These are phyloP conservation scores for Pseudopipra pipra DNA, from an alignment of 2,113 vertebrate species.

Conservation along the genomic window DNA sequence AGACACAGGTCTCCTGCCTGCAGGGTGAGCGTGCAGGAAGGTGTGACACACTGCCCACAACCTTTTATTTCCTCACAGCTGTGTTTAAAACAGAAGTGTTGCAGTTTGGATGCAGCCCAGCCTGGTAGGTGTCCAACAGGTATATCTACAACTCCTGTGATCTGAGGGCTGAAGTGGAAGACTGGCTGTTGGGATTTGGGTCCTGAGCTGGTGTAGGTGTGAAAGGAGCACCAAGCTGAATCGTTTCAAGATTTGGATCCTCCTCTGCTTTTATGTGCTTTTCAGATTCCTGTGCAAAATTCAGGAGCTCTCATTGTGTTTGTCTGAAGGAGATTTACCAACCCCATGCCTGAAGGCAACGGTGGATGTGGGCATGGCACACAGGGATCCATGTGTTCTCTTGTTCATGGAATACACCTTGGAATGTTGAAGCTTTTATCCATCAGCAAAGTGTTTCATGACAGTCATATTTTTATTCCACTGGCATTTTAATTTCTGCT, in stretches of 20 bases:
- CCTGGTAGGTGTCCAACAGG: background rate
- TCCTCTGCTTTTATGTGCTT: background rate
- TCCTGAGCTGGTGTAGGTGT: background rate
- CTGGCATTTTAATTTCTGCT: background rate
- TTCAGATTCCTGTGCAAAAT: background rate
- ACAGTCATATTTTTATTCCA: background rate
- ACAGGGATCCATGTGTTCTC: background rate
- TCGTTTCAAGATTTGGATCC: background rate
- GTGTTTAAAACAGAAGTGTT: background rate
- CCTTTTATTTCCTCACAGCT: background rate
- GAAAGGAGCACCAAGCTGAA: background rate
- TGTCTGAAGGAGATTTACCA: background rate
- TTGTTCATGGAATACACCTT: rapidly evolving
- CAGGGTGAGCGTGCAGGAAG: background rate
- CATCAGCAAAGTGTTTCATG: background rate
- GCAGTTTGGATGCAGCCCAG: background rate
- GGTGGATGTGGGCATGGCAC: rapidly evolving
- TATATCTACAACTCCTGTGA: background rate
- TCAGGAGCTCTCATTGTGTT: background rate
- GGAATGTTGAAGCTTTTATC: background rate
- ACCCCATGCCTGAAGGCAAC: background rate
- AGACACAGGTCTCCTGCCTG: background rate
- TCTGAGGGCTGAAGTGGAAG: background rate
- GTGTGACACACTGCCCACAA: background rate
- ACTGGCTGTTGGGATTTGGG: background rate